These are phyloP conservation scores for Spea bombifrons DNA, from an alignment of 2,113 vertebrate genomes.

Conservation along the genomic window DNA sequence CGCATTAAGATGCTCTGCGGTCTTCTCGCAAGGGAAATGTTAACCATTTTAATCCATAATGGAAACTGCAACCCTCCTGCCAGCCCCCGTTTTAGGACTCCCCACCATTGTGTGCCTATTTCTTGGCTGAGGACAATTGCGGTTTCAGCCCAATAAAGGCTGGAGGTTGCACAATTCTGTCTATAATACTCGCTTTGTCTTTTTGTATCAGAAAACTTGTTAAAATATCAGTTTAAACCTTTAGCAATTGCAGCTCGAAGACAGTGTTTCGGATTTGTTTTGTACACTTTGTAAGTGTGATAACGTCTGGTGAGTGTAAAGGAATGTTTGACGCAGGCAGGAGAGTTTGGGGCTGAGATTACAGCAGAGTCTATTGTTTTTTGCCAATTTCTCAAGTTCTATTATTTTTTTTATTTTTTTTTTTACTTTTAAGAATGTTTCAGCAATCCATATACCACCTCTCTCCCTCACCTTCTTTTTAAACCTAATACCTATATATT, in stretches of 20 bases:
- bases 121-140: too few species aligned
- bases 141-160: too few species aligned
- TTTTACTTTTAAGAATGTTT: neutral
- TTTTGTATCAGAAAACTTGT: neutral
- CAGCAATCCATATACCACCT: too few species aligned
- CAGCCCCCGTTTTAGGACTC: too few species aligned
- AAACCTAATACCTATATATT: too few species aligned
- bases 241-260: neutral
- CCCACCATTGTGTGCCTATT: too few species aligned
- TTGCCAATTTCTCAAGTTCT: neutral
- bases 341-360: neutral
- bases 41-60: too few species aligned
- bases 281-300: slow-evolving; percentile 4
- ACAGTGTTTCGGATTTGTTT: neutral
- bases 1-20: too few species aligned
- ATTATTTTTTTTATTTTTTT: neutral
- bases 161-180: too few species aligned
- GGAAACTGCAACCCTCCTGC: too few species aligned
- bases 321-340: neutral
- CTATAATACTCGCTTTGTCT: neutral
- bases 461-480: too few species aligned
- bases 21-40: too few species aligned
- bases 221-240: neutral
- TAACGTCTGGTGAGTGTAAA: neutral
- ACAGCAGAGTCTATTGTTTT: neutral